Evolutionary conservation across 2,113 vertebrate species (phyloP), one percentile per base, ranked within the genome.

Genomic region (Cyphomyrus plagiostoma): DNA sequence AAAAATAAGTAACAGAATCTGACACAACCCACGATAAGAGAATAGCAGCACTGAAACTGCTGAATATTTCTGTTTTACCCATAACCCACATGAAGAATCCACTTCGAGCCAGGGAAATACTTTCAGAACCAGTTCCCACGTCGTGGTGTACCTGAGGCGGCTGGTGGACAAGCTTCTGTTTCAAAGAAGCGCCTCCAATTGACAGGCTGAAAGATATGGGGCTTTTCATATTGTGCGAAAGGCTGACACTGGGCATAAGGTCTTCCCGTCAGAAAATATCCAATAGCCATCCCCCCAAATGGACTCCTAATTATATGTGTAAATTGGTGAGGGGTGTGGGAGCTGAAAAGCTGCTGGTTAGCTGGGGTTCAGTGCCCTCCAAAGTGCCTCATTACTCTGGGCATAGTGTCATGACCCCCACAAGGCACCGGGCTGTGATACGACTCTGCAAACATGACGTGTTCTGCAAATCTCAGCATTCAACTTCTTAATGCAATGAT

Each of bases 251-350:
- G 30, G 19, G 8, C 39, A 23, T 84, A 84, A 46, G 87, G 48
- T 49, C 46, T 23, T 94, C 90, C 91, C 93, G 5, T 35, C 52
- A 77, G 93, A 91, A 66, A 53, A 26, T 17, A 56, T 21, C 53
- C 53, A 56, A 56, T 19, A 56, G 53, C 53, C 19, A 0, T 0
- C 53, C 19, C 15, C 50, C 53, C 70, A 80, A 93, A 95, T 96
- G 93, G 92, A 89, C 91, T 92, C 90, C 26, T 92, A 58, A 89
- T 85, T 88, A 85, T 70, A 80, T 48, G 80, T 52, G 88, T 70
- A 86, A 85, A 88, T 88, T 85, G 35, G 1, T 17, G 35, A 46
- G 52, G 42, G 53, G 39, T 10, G 17, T 1, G 4, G 30, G 58
- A n/a, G 19, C 45, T 83, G 80, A 83, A 83, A 23, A n/a, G 42